Evolutionary conservation across 2,113 vertebrate genomes (phyloP), one percentile per base, ranked within the genome.

Genomic region (Hippoglossus stenolepis): DNA sequence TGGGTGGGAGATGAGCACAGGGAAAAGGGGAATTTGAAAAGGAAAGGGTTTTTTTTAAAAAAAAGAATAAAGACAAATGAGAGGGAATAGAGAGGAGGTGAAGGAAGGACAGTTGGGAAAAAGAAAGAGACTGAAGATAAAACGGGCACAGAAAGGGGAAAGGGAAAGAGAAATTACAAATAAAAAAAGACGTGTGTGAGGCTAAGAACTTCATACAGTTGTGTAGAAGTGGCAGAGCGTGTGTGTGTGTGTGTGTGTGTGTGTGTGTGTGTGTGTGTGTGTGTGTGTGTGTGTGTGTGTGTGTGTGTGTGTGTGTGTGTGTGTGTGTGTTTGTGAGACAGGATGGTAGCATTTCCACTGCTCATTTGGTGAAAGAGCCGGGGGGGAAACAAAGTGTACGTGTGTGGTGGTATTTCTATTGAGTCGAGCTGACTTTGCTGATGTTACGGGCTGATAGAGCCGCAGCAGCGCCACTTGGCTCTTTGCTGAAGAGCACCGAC

Each of bases 371-470:
- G 73, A 69, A 73, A 85, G 77, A 76, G 28, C 49, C 40, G 26
- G 45, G 54, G 31, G 62, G 81, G 79, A 71, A 67, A 80, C 61
- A 65, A 73, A 67, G 80, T 62, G 76, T 85, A 66, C 56, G 26
- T 84, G 70, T 74, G 77, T 28, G 73, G 69, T 64, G 79, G 83
- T 67, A 66, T 74, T 86, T 85, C 69, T 64, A 75, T 82, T 69
- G 73, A 78, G 69, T 54, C 3, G 59, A 80, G 87, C 87, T 91
- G 88, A 92, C 91, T 79, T 12, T 69, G 89, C 88, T 84, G 91
- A 92, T 92, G 85, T 79, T 73, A 56, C 1, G 63, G 69, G 69
- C 79, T 71, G 91, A 92, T 91, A 89, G 84, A 70, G 85, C 15
- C 54, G 59, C 75, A 67, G 79, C 79, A 77, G 79, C 65, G 11